These are phyloP conservation scores for Andrena bucephala DNA, from an alignment of 2,888 invertebrate genomes.

Conservation along the genomic window DNA sequence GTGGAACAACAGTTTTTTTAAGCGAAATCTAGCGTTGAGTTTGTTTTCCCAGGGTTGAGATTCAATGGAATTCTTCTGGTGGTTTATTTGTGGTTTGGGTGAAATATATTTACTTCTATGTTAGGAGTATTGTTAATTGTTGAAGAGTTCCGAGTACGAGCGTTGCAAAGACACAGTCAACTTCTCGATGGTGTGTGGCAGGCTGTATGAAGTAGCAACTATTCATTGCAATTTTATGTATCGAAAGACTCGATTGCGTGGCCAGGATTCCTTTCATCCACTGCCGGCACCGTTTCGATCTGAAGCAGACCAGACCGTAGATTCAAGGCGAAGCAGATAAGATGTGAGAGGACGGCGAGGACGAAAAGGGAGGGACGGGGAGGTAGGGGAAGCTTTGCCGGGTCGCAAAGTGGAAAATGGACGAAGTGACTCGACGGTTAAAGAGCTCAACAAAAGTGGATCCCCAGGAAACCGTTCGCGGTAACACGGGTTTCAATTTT, in stretches of 20 bases:
- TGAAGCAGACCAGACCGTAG: conserved; percentile 13
- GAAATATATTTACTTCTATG: background rate
- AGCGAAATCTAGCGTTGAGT: background rate
- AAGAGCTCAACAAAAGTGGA: conserved; percentile 61
- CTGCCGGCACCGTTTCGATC: conserved; percentile 44
- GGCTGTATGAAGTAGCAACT: conserved; percentile 10
- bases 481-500: conserved; percentile 48
- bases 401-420: conserved; percentile 71
- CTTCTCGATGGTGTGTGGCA: conserved; percentile 10
- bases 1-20: conserved; percentile 6
- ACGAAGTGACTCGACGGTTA: conserved; percentile 60
- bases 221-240: conserved; percentile 37
- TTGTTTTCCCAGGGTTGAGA: background rate
- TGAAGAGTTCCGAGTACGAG: too few species aligned
- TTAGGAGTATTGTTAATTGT: too few species aligned
- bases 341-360: conserved; percentile 35
- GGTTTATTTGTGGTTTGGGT: background rate
- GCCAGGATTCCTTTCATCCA: conserved; percentile 46
- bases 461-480: conserved; percentile 24
- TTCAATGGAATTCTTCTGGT: background rate
- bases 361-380: conserved; percentile 50
- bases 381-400: conserved; percentile 50
- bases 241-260: conserved; percentile 39
- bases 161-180: background rate
- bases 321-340: conserved; percentile 59